Base-by-base conservation (phyloP, 1,140 invertebrate genomes). In the Atta cephalotes region DNA sequence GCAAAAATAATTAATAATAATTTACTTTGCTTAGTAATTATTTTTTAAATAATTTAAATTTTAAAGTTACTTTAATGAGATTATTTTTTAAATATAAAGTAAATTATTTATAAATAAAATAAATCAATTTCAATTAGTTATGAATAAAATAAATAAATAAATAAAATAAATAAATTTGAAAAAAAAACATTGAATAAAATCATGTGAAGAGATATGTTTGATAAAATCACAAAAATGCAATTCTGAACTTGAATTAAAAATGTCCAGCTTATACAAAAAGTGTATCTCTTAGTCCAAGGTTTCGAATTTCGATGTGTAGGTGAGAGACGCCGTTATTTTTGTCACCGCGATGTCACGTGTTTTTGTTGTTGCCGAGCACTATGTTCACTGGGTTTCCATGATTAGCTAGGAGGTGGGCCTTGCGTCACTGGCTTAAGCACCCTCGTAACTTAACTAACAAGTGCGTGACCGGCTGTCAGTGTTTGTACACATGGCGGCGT, bases 401-500 rank as follows among this genome's bases (percentile, higher is more conserved):
- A 84, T 84, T 76, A 84, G 71, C 56, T 63, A 56, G 68, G 80
- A 39, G 39, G 39, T 84, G 56, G 35, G 56, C 21, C 56, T 85
- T 79, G 84, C 84, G 76, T 85, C 84, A 85, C n/a, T 85, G 84
- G 84, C 70, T 76, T 85, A 77, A 85, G 72, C 79, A 72, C 71
- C 71, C 89, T 81, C 72, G 77, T 70, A 81, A 85, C 82, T 88
- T 86, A 91, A 86, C 80, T 87, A 91, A 90, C 90, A 91, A 91
- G 90, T 91, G 90, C 82, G 76, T 79, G 88, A 91, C 91, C 91
- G 91, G 90, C 91, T 92, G 91, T 92, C 90, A 92, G 77, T 92
- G 91, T 92, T 92, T 92, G 88, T 92, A 92, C 91, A 92, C 91
- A 92, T 92, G 91, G 90, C 90, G 68, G 77, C 86, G 80, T 92